Conservation (phyloP, 2,113 vertebrate species). For the Ovibos moschatus region DNA sequence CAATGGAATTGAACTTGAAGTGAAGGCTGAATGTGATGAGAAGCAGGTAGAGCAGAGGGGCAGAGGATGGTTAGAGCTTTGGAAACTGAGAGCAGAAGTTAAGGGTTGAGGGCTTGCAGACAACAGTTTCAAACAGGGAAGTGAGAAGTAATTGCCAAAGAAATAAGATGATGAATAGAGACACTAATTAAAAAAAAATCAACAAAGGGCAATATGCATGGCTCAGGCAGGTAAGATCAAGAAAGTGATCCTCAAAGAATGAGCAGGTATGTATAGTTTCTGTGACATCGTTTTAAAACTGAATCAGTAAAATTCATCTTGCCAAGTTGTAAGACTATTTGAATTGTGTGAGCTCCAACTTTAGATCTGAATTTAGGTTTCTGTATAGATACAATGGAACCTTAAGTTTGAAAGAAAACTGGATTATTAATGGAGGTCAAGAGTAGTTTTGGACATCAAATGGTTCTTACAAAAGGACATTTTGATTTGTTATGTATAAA, state of each 20-base stretch:
- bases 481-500: conserved; percentile 33
- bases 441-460: neutral
- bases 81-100: neutral
- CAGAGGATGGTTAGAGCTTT: neutral
- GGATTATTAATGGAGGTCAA: neutral
- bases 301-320: neutral
- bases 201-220: neutral
- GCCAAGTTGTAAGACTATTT: neutral
- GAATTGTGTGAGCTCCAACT: neutral
- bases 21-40: neutral
- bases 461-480: neutral
- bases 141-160: neutral
- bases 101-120: neutral
- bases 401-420: neutral
- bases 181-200: neutral
- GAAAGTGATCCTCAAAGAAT: neutral
- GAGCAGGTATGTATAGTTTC: neutral
- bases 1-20: neutral
- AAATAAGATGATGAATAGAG: neutral
- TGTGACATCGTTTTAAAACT: neutral
- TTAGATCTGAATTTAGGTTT: neutral
- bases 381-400: neutral
- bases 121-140: neutral
- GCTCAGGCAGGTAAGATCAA: neutral
- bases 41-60: neutral